Base-by-base conservation (phyloP, 2,888 invertebrate species). In the Trichopoda pennipes region DNA sequence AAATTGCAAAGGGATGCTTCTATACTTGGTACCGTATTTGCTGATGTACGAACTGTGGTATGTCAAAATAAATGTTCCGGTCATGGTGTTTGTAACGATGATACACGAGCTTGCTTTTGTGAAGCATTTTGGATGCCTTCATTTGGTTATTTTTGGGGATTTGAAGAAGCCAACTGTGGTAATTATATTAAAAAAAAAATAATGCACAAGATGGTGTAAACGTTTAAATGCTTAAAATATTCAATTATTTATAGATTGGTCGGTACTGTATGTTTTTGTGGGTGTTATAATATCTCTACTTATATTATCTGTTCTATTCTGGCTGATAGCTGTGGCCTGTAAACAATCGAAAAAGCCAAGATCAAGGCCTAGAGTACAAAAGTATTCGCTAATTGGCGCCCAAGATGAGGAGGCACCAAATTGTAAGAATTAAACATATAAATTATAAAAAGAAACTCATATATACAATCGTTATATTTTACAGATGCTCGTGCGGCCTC, bases 71-170 rank as follows among this genome's bases (percentile, higher is more conserved):
- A 96, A 90, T 98, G 98, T 92, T 98, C 98, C 49, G 95, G 95
- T 58, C 98, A 98, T 91, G 98, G 98, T 69, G 93, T 93, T 44
- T 98, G 98, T 92, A 95, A 97, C 90, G 95, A 95, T 88, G 94
- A 95, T 85, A 94, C 96, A 8, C 93, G 98, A 86, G 93, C 94
- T 73, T 98, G 98, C 88, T 93, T 96, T 87, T 98, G 98, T 91
- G 97, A 98, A 91, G 96, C 97, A 21, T 98, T 98, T 92, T 98
- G 98, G 98, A 98, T 98, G 97, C 95, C 97, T 91, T 96, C 96
- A 89, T 92, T 95, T 44, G 92, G 95, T 83, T 93, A 93, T 63
- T 93, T 93, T 78, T 93, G 94, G 89, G 92, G 94, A 81, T 93
- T 93, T 35, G 93, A 93, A 88, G 93, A 94, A 76, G 95, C 95